A percentile compares a stretch with the other conserved stretches of the same genome.
Evolutionary conservation across 2,113 vertebrate species (phyloP).

Genomic region (Colaptes auratus): DNA sequence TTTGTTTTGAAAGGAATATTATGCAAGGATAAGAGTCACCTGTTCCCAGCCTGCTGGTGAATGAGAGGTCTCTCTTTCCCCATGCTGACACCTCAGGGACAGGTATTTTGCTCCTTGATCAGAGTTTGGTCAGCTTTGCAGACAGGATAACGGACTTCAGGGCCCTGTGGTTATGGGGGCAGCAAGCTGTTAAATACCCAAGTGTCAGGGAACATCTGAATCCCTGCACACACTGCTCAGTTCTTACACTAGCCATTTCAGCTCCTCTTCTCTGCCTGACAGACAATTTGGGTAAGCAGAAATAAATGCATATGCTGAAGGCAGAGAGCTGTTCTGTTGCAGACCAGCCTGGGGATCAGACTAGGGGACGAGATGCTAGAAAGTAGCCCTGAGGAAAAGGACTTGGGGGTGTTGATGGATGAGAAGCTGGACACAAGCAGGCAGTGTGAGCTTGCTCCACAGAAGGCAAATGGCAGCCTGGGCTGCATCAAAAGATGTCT

Average conservation of each 20-base stretch:
- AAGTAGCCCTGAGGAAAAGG: too few species aligned
- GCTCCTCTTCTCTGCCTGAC: not conserved
- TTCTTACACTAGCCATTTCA: not conserved
- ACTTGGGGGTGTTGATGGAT: too few species aligned
- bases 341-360: not conserved
- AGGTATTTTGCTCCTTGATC: not conserved
- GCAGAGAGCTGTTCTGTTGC: not conserved
- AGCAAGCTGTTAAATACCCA: not conserved
- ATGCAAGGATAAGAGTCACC: not conserved
- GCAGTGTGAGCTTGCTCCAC: too few species aligned
- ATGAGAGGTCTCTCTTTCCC: not conserved
- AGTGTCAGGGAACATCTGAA: not conserved
- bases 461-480: too few species aligned
- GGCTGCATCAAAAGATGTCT: too few species aligned
- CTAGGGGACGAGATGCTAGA: too few species aligned
- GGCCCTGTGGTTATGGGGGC: accelerated
- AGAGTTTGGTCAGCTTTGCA: not conserved
- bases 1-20: not conserved
- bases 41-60: not conserved
- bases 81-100: accelerated
- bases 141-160: not conserved
- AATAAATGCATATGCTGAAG: not conserved
- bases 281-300: not conserved
- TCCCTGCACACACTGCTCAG: not conserved
- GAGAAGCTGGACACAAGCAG: too few species aligned